phyloP scores from a whole-genome alignment of 2,113 vertebrate species.

The Actenoides hombroni region DNA sequence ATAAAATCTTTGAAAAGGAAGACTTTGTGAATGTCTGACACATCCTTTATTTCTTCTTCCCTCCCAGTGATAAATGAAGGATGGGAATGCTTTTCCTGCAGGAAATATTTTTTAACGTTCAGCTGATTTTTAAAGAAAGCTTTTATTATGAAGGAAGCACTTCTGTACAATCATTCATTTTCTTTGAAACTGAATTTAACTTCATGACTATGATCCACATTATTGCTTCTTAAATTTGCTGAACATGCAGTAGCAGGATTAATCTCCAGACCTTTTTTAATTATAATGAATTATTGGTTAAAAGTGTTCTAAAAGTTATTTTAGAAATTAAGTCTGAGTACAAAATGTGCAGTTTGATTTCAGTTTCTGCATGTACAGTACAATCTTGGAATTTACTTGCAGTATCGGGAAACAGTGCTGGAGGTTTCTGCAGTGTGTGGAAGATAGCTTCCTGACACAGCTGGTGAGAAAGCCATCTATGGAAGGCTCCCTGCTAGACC shows the following conservation, averaged over 20 bases:
- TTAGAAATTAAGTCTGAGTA: background rate
- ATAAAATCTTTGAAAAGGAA: background rate
- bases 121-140: background rate
- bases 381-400: background rate
- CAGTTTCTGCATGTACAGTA: background rate
- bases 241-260: background rate
- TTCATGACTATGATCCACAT: background rate
- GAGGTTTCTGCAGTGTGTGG: too few relatives aligned
- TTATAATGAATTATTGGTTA: background rate
- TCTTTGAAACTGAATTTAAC: background rate
- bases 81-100: background rate
- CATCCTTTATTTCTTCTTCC: background rate
- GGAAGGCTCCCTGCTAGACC: too few relatives aligned
- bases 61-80: background rate
- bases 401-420: background rate
- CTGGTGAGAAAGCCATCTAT: too few relatives aligned
- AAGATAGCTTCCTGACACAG: too few relatives aligned
- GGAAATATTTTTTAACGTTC: background rate
- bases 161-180: background rate
- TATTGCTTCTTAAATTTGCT: background rate
- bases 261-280: background rate
- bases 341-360: background rate
- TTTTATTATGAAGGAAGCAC: background rate
- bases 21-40: background rate
- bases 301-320: background rate